Evolutionary conservation across 2,888 invertebrate genomes (phyloP).

Genomic region (Epinotia bilunana): DNA sequence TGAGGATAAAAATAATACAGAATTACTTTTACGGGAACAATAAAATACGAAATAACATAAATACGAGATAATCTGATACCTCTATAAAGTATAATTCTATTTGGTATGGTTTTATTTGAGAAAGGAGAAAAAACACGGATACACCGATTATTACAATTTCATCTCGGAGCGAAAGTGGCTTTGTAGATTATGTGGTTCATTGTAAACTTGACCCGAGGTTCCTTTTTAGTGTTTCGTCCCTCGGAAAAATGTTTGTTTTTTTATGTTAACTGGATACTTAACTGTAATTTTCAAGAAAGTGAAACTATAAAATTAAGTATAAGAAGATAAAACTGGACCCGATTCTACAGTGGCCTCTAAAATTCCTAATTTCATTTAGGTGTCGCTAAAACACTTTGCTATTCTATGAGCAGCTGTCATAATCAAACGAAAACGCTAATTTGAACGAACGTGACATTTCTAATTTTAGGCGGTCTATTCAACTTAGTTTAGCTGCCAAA

Average conservation of each 20-base stretch:
- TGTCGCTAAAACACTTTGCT: no score
- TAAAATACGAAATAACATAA: neutral
- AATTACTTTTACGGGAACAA: neutral
- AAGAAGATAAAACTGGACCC: no score
- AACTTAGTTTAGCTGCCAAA: no score
- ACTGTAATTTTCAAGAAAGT: neutral
- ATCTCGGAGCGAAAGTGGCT: constrained; percentile 22
- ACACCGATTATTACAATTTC: constrained; percentile 19
- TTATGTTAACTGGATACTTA: neutral
- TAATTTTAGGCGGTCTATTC: no score
- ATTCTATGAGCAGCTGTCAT: no score
- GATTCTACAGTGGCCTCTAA: no score
- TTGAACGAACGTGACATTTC: no score
- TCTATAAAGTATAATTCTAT: constrained; percentile 22
- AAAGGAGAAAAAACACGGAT: constrained; percentile 8
- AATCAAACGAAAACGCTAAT: no score
- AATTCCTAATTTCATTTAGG: no score
- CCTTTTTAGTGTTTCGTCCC: neutral
- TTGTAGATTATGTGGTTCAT: constrained; percentile 16
- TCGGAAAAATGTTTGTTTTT: neutral
- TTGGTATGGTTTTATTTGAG: constrained; percentile 22
- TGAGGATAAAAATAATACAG: neutral
- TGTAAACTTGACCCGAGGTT: constrained; percentile 11
- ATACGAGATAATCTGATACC: constrained; percentile 32
- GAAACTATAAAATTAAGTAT: neutral